Evolutionary conservation across 92 coral and sea anemone genomes (phyloP).

Genomic region (Meandrina meandrites): DNA sequence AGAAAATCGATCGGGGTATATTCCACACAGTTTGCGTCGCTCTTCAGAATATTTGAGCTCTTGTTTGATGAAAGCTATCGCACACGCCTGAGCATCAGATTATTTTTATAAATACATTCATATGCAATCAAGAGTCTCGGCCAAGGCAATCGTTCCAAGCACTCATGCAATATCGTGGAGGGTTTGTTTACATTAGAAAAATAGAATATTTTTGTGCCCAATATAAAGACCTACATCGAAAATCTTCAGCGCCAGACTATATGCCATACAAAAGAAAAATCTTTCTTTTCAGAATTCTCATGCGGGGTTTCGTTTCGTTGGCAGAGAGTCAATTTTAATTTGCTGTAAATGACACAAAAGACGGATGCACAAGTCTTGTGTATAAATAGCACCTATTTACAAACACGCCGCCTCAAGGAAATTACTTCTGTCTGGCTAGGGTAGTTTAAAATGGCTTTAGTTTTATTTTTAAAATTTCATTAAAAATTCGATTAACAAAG

Average conservation of each 20-base stretch:
- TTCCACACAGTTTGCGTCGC: not conserved
- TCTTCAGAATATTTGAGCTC: not conserved
- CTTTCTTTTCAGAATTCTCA: not conserved
- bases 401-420: conserved; percentile 12
- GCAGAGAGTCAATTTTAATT: conserved; percentile 25
- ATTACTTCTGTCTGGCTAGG: conserved; percentile 18
- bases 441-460: conserved; percentile 5
- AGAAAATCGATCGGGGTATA: not conserved
- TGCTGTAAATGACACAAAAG: not conserved
- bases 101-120: conserved; percentile 18
- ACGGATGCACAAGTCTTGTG: not conserved
- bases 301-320: not conserved
- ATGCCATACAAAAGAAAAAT: not conserved
- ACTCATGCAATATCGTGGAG: conserved; percentile 12
- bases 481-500: not conserved
- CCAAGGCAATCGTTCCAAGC: not conserved
- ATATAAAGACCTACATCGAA: not conserved
- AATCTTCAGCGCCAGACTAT: not conserved
- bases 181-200: conserved; percentile 44
- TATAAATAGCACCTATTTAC: conserved; percentile 42
- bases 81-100: conserved; percentile 2
- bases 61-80: not conserved
- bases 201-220: not conserved
- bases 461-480: conserved; percentile 12
- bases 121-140: not conserved